These are phyloP conservation scores for Chromobotia macracanthus DNA, from an alignment of 2,797 vertebrate species.

Conservation along the genomic window DNA sequence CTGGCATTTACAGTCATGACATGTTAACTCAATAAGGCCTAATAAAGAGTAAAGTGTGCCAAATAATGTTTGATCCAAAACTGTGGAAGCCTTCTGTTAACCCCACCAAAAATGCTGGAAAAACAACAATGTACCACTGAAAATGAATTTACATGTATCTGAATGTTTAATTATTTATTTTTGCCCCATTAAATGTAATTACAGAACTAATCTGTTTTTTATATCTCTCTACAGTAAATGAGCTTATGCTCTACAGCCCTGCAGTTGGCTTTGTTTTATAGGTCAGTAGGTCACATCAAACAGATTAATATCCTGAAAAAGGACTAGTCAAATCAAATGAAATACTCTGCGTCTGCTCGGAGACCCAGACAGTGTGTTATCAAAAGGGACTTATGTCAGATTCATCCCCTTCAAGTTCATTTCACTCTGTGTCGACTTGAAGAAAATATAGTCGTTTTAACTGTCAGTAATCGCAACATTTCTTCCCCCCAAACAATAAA, in stretches of 20 bases:
- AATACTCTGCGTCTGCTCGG: constrained; percentile 34
- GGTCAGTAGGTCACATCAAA: constrained; percentile 75
- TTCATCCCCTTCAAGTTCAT: constrained; percentile 26
- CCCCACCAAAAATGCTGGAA: background rate
- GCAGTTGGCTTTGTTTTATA: constrained; percentile 72
- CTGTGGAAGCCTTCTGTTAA: constrained; percentile 19
- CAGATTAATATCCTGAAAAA: constrained; percentile 66
- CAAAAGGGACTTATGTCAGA: constrained; percentile 50
- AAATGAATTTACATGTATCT: constrained; percentile 12
- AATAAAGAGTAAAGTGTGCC: constrained; percentile 44
- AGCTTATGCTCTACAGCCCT: constrained; percentile 70
- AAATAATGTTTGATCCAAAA: constrained; percentile 34
- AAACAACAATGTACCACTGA: background rate
- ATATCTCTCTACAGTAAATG: constrained; percentile 68
- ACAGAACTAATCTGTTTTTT: constrained; percentile 62
- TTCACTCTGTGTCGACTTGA: constrained; percentile 33
- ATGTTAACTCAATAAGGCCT: constrained; percentile 37
- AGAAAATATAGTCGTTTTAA: constrained; percentile 49
- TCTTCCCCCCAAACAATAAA: constrained; percentile 9
- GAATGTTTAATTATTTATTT: constrained; percentile 20
- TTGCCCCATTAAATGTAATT: constrained; percentile 53
- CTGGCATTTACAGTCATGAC: constrained; percentile 56
- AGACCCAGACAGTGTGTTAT: constrained; percentile 46
- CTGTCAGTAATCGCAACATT: constrained; percentile 37
- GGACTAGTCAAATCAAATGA: constrained; percentile 44